A percentile compares a stretch with the other conserved stretches of the same genome.
These are phyloP conservation scores for Rhizomys pruinosus DNA, from an alignment of 2,113 vertebrate species.

Conservation along the genomic window DNA sequence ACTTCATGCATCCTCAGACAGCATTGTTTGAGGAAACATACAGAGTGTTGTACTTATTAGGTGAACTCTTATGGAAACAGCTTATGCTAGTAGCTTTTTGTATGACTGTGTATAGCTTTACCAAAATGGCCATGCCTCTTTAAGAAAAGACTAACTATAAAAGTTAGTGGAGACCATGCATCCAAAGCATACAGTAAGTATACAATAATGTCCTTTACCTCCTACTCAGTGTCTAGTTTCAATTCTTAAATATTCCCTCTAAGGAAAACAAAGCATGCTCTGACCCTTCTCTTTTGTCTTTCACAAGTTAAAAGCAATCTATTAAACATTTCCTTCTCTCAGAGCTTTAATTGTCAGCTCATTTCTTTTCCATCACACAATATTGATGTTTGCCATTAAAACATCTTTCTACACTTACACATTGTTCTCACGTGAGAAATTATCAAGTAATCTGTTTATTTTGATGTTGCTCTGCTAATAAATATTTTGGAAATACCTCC, in stretches of 20 bases:
- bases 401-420: neutral
- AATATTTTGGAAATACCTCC: neutral
- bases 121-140: neutral
- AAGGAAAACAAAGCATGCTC: neutral
- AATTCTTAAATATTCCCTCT: neutral
- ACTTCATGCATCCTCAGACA: neutral
- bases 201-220: fast-evolving
- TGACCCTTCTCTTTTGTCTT: neutral
- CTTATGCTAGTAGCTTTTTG: neutral
- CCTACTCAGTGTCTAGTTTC: neutral
- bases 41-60: fast-evolving
- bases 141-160: neutral
- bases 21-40: neutral
- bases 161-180: neutral
- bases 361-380: neutral
- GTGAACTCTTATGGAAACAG: fast-evolving
- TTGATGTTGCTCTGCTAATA: neutral
- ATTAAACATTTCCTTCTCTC: neutral
- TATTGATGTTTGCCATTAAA: neutral
- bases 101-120: neutral
- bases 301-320: neutral
- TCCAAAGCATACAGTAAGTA: neutral
- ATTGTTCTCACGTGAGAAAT: neutral
- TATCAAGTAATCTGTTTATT: neutral
- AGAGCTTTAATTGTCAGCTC: neutral